Base-by-base conservation (phyloP, 23 tunicate species). In the Phallusia fumigata region DNA sequence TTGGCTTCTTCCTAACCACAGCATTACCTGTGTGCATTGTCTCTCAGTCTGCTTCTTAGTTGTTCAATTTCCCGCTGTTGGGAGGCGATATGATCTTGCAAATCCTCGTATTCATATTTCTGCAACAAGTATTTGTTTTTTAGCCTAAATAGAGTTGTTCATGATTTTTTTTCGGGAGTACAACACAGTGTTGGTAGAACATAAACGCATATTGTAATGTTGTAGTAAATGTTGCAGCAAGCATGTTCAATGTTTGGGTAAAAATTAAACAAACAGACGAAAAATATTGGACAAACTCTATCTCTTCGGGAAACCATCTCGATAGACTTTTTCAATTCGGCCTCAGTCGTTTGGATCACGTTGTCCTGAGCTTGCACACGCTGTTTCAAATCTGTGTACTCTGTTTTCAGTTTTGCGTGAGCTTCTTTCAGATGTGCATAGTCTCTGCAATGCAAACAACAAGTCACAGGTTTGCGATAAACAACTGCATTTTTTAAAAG, bases 1-100 rank as follows among this genome's bases (percentile, higher is more conserved):
- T n/a, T n/a, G n/a, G n/a, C n/a, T n/a, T n/a, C n/a, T 40, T 40
- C 10, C 47, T 10, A 40, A 40, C 8, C 2, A 58, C 69, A 58
- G 13, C 69, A 58, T 77, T 77, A 77, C 80, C 77, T 65, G 33
- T 52, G n/a, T 47, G 50, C 73, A 36, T 85, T 90, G 30, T 64
- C 76, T 53, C 81, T 79, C 36, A 92, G 33, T 49, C 80, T 87
- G 75, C 83, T 65, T 47, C 85, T 72, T 52, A 92, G 73, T 35
- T 32, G 47, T 35, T 84, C 90, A 33, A 92, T 92, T 53, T 92
- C 91, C 58, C 65, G 75, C 79, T 84, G 64, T 77, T 92, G 97
- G 8, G 75, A 36, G 31, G 75, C 76, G 15, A 92, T 69, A 33
- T 92, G 90, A 30, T 82, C 85, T 83, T 87, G 91, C 73, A 92